Conservation (phyloP, 1,140 invertebrate genomes). For the Paralvinella palmiformis region DNA sequence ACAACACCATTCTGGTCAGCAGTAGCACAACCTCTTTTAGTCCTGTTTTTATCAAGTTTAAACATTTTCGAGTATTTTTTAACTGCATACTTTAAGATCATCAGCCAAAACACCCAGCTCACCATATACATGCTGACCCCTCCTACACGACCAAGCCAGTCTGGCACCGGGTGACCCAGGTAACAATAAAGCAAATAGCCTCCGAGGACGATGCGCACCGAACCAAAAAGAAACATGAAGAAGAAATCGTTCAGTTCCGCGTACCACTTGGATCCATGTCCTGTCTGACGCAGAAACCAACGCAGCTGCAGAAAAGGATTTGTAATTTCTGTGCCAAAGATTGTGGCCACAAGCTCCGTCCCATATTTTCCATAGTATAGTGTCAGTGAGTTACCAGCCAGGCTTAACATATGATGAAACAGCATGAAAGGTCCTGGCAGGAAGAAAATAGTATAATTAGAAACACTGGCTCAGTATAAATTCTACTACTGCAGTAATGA, state of each 20-base stretch:
- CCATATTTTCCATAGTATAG: conserved; percentile 36
- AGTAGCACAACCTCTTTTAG: too few relatives aligned
- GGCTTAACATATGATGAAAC: conserved; percentile 42
- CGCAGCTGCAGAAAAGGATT: conserved; percentile 48
- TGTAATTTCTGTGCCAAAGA: conserved; percentile 45
- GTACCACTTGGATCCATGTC: conserved; percentile 26
- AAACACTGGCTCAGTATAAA: too few relatives aligned
- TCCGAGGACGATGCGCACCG: conserved; percentile 36
- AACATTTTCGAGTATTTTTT: too few relatives aligned
- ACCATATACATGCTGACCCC: conserved; percentile 35
- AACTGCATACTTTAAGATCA: conserved; percentile 37
- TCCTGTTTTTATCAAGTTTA: too few relatives aligned
- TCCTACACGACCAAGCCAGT: conserved; percentile 33
- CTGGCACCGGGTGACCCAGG: conserved; percentile 34
- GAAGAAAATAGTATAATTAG: too few relatives aligned
- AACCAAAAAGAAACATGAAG: conserved; percentile 42
- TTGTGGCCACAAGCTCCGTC: conserved; percentile 41
- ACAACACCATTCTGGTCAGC: too few relatives aligned
- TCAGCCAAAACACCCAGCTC: conserved; percentile 41
- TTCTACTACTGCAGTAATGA: too few relatives aligned
- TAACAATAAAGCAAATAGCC: conserved; percentile 38
- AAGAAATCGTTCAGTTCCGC: conserved; percentile 34
- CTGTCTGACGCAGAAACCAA: conserved; percentile 41
- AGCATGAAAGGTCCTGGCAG: conserved; percentile 44
- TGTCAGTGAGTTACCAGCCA: conserved; percentile 29